Evolutionary conservation across 2,888 invertebrate genomes (phyloP).

Genomic region (Carterocephalus palaemon): DNA sequence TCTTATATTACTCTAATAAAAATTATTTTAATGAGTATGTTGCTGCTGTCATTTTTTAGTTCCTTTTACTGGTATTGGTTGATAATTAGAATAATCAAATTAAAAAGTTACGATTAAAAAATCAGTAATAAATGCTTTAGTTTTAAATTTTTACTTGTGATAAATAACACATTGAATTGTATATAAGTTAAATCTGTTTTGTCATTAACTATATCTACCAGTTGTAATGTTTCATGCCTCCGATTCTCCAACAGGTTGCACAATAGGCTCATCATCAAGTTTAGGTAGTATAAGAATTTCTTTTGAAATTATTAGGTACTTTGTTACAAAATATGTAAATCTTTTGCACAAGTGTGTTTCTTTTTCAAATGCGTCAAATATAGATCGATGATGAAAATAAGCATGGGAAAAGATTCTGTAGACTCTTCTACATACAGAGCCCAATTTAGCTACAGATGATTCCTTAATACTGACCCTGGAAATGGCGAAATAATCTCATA

Average conservation of each 20-base stretch:
- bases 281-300: conserved; percentile 99
- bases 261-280: conserved; percentile 86
- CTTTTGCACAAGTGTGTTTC: conserved; percentile 96
- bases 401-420: conserved; percentile 99
- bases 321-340: conserved; percentile 98
- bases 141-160: conserved; percentile 1
- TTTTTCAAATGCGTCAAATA: conserved; percentile 99
- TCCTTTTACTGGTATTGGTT: conserved; percentile 9
- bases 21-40: too few relatives aligned
- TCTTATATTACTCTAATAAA: too few relatives aligned
- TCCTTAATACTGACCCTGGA: conserved; percentile 98
- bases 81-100: too few relatives aligned
- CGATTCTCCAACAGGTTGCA: conserved; percentile 74
- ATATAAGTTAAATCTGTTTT: neutral
- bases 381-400: conserved; percentile 97
- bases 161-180: neutral
- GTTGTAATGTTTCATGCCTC: conserved; percentile 62
- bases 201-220: neutral
- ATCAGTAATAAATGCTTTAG: conserved; percentile 14
- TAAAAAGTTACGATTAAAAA: neutral
- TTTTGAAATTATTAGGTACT: conserved; percentile 98
- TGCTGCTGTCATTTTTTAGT: too few relatives aligned
- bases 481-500: too few relatives aligned
- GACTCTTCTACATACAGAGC: conserved; percentile 98
- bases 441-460: conserved; percentile 98